A percentile compares a stretch with the other conserved stretches of the same genome.
Evolutionary conservation across 2,888 invertebrate genomes (phyloP).

Genomic region (Melanargia galathea): DNA sequence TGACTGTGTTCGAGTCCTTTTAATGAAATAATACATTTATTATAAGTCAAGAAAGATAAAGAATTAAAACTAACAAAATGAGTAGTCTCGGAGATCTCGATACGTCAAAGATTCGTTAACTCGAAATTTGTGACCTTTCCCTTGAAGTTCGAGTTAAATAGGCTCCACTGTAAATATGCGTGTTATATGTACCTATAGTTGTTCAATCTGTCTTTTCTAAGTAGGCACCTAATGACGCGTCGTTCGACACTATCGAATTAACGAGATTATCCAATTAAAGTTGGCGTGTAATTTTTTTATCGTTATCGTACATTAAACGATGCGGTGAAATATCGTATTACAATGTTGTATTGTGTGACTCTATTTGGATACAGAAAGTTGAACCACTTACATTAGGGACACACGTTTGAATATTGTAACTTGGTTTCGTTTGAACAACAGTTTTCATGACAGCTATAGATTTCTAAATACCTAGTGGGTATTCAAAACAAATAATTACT

Average conservation of each 20-base stretch:
- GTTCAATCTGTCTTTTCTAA: neutral
- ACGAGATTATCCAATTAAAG: constrained; percentile 27
- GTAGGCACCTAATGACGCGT: neutral
- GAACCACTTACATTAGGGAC: neutral
- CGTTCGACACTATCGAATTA: neutral
- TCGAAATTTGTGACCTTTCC: too few relatives aligned
- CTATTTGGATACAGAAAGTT: constrained; percentile 9
- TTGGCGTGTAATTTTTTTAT: constrained; percentile 21
- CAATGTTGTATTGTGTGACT: constrained; percentile 12
- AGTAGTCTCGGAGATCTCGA: too few relatives aligned
- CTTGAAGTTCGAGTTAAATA: too few relatives aligned
- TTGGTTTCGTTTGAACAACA: neutral
- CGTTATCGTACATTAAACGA: constrained; percentile 26
- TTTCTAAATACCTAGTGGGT: too few relatives aligned
- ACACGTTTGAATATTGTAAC: neutral
- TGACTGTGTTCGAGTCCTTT: too few relatives aligned
- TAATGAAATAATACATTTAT: too few relatives aligned
- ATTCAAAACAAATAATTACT: too few relatives aligned
- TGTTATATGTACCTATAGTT: too few relatives aligned
- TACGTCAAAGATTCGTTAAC: too few relatives aligned
- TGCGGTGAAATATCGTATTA: constrained; percentile 24
- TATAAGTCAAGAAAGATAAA: too few relatives aligned
- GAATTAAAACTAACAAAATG: too few relatives aligned
- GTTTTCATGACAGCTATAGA: neutral
- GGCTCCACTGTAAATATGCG: too few relatives aligned